Evolutionary conservation across 92 coral and sea anemone species (phyloP).

Genomic region (Parazoanthus swiftii): DNA sequence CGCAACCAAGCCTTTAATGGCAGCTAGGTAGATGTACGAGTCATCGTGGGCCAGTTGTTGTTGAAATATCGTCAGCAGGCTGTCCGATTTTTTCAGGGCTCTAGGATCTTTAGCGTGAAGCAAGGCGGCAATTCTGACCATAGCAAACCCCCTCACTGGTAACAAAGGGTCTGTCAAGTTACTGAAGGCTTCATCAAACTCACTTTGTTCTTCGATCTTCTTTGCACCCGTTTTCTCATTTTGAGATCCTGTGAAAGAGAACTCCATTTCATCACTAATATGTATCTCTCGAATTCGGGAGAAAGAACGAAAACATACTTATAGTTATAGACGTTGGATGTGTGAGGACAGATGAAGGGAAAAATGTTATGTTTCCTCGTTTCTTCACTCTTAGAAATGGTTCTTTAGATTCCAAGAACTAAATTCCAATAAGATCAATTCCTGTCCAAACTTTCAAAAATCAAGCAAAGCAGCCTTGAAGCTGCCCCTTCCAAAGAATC

Average conservation of each 20-base stretch:
- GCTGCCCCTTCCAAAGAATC: too few species aligned
- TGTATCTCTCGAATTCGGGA: too few species aligned
- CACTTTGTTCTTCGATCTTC: slow-evolving; percentile 30
- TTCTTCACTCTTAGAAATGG: too few species aligned
- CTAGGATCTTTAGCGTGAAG: slow-evolving; percentile 67
- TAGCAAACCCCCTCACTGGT: slow-evolving; percentile 89
- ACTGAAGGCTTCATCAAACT: slow-evolving; percentile 71
- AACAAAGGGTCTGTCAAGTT: slow-evolving; percentile 86
- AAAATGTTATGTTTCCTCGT: neutral
- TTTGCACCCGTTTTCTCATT: slow-evolving; percentile 1
- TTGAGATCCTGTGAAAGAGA: slow-evolving; percentile 18
- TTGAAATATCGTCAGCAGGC: slow-evolving; percentile 76
- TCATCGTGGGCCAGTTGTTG: slow-evolving; percentile 89
- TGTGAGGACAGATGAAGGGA: neutral
- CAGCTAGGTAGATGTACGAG: slow-evolving; percentile 92
- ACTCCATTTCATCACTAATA: neutral
- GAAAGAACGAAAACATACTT: neutral
- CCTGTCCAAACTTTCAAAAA: too few species aligned
- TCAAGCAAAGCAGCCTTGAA: too few species aligned
- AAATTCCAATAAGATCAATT: too few species aligned
- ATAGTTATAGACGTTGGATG: neutral
- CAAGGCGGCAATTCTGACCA: slow-evolving; percentile 72
- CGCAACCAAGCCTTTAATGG: slow-evolving; percentile 93
- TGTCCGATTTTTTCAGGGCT: slow-evolving; percentile 74
- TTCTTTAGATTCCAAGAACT: too few species aligned